phyloP scores from a whole-genome alignment of 2,113 vertebrate genomes.

The Varanus salvator region DNA sequence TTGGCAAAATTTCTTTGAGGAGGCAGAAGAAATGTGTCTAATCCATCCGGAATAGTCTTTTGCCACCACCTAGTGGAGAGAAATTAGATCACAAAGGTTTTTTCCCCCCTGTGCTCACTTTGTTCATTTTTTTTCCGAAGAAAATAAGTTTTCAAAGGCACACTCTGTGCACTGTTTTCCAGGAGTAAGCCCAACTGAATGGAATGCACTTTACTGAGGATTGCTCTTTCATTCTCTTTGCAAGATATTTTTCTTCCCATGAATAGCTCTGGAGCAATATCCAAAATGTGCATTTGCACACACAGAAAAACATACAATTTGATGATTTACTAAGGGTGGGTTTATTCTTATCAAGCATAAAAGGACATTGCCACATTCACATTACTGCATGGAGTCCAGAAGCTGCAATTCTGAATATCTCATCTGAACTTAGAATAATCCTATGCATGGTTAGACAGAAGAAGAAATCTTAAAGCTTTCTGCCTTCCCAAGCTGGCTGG shows the following conservation, averaged over 20 bases:
- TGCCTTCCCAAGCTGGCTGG: too few species aligned
- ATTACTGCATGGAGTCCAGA: neutral
- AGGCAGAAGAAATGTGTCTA: neutral
- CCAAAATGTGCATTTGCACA: too few species aligned
- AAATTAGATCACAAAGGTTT: neutral
- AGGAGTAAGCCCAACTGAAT: neutral
- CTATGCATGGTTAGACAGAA: too few species aligned
- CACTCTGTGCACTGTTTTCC: neutral
- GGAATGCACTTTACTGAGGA: neutral
- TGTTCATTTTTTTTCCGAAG: neutral
- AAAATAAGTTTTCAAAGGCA: too few species aligned
- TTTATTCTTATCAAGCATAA: neutral
- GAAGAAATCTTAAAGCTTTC: too few species aligned
- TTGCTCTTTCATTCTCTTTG: neutral
- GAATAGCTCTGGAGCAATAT: neutral
- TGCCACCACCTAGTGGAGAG: constrained; percentile 48
- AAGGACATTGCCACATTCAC: neutral
- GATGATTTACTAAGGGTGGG: too few species aligned
- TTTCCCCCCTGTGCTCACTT: fast-evolving
- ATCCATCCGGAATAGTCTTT: neutral
- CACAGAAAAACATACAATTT: too few species aligned
- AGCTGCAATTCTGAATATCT: neutral
- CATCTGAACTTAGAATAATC: neutral
- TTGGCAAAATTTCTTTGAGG: neutral
- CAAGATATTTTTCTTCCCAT: neutral